These are phyloP conservation scores for Tiliqua scincoides DNA, from an alignment of 2,113 vertebrate species.

Conservation along the genomic window DNA sequence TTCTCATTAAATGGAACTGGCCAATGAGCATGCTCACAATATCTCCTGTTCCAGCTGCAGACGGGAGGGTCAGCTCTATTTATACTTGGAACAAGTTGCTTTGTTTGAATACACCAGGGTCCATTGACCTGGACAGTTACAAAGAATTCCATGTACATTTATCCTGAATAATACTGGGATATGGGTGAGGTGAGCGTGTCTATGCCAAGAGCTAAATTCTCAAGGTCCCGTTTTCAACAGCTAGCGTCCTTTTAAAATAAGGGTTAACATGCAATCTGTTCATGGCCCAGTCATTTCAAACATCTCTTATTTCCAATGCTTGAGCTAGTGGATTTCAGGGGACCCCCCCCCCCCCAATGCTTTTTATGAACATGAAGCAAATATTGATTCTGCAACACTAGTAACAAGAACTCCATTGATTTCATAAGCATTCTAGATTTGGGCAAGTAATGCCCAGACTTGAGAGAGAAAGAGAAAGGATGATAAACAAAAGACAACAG, in stretches of 20 bases:
- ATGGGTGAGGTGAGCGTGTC: conserved; percentile 49
- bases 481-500: conserved; percentile 40
- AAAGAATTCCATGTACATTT: conserved; percentile 76
- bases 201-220: conserved; percentile 69
- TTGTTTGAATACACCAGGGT: conserved; percentile 75
- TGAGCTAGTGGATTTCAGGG: background rate
- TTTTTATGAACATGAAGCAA: background rate
- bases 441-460: background rate
- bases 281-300: background rate
- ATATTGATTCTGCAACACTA: conserved; percentile 12
- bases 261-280: conserved; percentile 34
- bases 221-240: conserved; percentile 36
- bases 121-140: conserved; percentile 70
- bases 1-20: background rate
- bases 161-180: conserved; percentile 75
- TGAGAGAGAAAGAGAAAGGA: conserved; percentile 1
- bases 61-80: conserved; percentile 53
- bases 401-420: conserved; percentile 18
- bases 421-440: background rate
- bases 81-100: conserved; percentile 65
- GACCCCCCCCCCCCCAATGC: background rate
- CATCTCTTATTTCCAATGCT: background rate
- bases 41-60: conserved; percentile 55
- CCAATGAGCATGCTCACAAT: background rate
- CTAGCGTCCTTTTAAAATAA: conserved; percentile 42